Percentiles rank a stretch among this genome's conserved stretches.
Conservation (phyloP, 2,113 vertebrate species). For the Brevimyrus niger region DNA sequence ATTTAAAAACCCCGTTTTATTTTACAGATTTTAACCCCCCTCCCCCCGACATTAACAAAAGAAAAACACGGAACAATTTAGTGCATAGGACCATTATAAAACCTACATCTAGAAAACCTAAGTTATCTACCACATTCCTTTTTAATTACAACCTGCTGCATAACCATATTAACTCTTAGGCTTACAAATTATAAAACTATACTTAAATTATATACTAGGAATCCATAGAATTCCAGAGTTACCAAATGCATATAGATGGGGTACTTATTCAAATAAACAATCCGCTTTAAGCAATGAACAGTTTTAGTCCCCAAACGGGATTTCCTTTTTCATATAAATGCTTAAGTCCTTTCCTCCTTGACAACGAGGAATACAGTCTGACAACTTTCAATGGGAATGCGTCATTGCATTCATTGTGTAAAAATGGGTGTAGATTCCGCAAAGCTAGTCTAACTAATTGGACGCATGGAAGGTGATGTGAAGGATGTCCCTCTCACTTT, state of each 20-base stretch:
- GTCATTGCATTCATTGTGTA: slow-evolving; percentile 70
- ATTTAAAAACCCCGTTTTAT: slow-evolving; percentile 67
- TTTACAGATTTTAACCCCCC: slow-evolving; percentile 71
- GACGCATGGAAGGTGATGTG: slow-evolving; percentile 58
- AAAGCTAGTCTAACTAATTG: slow-evolving; percentile 72
- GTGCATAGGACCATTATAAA: slow-evolving; percentile 74
- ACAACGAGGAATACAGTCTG: slow-evolving; percentile 67
- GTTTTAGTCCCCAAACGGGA: slow-evolving; percentile 64
- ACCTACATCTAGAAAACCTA: slow-evolving; percentile 72
- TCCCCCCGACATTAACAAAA: slow-evolving; percentile 70
- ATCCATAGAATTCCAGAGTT: slow-evolving; percentile 75
- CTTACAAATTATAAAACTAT: slow-evolving; percentile 79
- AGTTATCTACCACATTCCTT: slow-evolving; percentile 74
- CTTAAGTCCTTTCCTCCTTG: slow-evolving; percentile 58
- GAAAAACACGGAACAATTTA: slow-evolving; percentile 62
- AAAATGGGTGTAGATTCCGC: slow-evolving; percentile 68
- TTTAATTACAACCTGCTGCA: slow-evolving; percentile 46
- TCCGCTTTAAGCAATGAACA: slow-evolving; percentile 76
- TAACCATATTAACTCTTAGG: slow-evolving; percentile 64
- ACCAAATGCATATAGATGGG: slow-evolving; percentile 73
- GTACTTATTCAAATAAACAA: slow-evolving; percentile 69
- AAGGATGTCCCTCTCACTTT: slow-evolving; percentile 81
- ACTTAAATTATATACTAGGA: slow-evolving; percentile 81
- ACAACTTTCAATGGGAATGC: slow-evolving; percentile 70
- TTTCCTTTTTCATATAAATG: slow-evolving; percentile 53